Base-by-base conservation (phyloP, 2,888 invertebrate genomes). In the Clunio marinus region DNA sequence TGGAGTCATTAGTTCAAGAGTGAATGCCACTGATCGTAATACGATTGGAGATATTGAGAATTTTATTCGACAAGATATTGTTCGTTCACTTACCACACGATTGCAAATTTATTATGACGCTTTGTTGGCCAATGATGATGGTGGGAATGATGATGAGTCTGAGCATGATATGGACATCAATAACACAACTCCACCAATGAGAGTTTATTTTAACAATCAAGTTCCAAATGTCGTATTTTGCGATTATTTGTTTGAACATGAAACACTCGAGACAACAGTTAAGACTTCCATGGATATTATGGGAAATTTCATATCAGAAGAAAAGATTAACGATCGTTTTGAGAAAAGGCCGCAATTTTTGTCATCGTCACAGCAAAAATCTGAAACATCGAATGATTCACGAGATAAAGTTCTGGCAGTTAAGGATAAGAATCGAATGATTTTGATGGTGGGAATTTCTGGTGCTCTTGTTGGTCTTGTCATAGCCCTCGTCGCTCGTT, bases 61-160 rank as follows among this genome's bases (percentile, higher is more conserved):
- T 71, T 89, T 90, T 22, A 82, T 96, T 10, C 88, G 88, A 74
- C 86, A 89, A 75, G 96, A 96, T 75, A 86, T 95, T 24, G 82
- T 94, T 71, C 82, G 95, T 69, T 95, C 95, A 67, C 79, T 96
- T 69, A 85, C 88, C 10, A 88, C 93, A 10, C 82, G 96, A 70
- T 86, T 95, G 75, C 93, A 93, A 74, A 89, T 96, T 84, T 92
- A 95, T 75, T 94, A 93, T 82, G 95, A 95, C 78, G 94, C 94
- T 69, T 81, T 95, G 67, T 89, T 93, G 1, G 68, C 68, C 72
- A 92, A 92, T 78, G 92, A 91, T 70, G 63, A 65, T 25, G 77
- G 76, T 70, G 73, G 76, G 1, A 75, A 75, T 70, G 74, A 75
- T 8, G 70, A 69, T 25, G 57, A 22, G 22, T 55, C 10, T 4